A percentile compares a stretch with the other conserved stretches of the same genome.
These are phyloP conservation scores for Tamias sibiricus DNA, from an alignment of 2,113 vertebrate genomes.

Conservation along the genomic window DNA sequence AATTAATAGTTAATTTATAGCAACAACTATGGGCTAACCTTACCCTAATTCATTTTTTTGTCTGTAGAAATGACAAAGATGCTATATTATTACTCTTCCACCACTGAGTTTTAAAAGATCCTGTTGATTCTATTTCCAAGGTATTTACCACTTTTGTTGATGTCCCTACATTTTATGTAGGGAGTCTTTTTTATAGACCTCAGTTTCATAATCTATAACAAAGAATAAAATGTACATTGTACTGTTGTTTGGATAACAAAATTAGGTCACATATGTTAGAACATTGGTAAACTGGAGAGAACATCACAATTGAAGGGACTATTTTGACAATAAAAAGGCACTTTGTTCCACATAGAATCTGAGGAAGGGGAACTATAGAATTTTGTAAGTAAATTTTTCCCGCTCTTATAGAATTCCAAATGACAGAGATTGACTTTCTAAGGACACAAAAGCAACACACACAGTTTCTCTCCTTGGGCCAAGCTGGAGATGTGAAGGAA, in stretches of 20 bases:
- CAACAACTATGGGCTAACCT: not conserved
- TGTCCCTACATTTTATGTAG: slow-evolving; percentile 17
- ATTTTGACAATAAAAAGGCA: slow-evolving; percentile 8
- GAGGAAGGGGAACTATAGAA: not conserved
- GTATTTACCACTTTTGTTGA: not conserved
- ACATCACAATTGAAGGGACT: not conserved
- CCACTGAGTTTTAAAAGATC: not conserved
- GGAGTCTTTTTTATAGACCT: not conserved
- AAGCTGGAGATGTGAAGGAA: not conserved
- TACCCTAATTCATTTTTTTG: slow-evolving; percentile 1
- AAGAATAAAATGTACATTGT: not conserved
- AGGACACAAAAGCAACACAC: not conserved
- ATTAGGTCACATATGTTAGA: not conserved
- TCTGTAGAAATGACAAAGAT: slow-evolving; percentile 14
- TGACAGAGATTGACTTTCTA: not conserved
- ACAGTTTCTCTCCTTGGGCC: not conserved
- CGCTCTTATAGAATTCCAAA: not conserved
- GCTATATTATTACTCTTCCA: not conserved
- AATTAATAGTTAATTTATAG: slow-evolving; percentile 30
- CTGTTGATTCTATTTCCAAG: slow-evolving; percentile 20
- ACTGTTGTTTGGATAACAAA: not conserved
- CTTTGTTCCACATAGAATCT: not conserved
- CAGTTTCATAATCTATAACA: slow-evolving; percentile 39
- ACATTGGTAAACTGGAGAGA: not conserved
- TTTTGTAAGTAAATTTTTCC: not conserved